These are phyloP conservation scores for Sycobia sp. DNA, from an alignment of 1,140 invertebrate species.

Conservation along the genomic window DNA sequence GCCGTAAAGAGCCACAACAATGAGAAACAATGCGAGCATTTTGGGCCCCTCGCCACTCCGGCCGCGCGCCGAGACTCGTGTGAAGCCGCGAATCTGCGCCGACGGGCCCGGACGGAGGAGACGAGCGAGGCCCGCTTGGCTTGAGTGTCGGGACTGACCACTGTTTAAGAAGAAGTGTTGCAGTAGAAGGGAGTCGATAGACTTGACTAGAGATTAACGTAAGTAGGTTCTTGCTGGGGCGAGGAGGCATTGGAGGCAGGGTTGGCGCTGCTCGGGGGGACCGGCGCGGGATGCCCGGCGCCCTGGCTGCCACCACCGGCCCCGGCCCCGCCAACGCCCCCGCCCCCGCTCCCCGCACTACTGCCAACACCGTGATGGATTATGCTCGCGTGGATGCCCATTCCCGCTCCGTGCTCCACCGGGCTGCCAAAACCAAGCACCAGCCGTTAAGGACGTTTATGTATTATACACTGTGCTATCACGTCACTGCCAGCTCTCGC, in stretches of 20 bases:
- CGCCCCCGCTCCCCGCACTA: constrained; percentile 66
- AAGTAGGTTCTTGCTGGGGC: constrained; percentile 84
- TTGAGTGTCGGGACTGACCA: constrained; percentile 60
- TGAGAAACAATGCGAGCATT: constrained; percentile 64
- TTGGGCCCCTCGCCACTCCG: constrained; percentile 39
- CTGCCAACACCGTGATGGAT: constrained; percentile 68
- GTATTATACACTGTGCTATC: too few species aligned
- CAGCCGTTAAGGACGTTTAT: constrained; percentile 59
- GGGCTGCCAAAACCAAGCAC: constrained; percentile 64
- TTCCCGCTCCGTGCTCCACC: constrained; percentile 63
- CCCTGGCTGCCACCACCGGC: constrained; percentile 41
- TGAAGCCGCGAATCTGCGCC: too few species aligned
- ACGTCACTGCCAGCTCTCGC: too few species aligned
- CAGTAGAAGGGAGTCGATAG: constrained; percentile 70
- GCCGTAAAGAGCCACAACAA: constrained; percentile 64
- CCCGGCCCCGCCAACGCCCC: constrained; percentile 59
- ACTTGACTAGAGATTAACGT: constrained; percentile 89
- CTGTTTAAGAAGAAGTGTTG: constrained; percentile 64
- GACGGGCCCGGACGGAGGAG: too few species aligned
- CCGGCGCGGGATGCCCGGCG: constrained; percentile 59
- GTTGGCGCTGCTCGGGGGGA: constrained; percentile 63
- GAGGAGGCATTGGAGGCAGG: constrained; percentile 72
- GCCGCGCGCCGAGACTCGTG: neutral
- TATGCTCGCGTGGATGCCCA: constrained; percentile 66
- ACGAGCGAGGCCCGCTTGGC: neutral